Conservation (phyloP, 2,113 vertebrate species). For the Helogale parvula region DNA sequence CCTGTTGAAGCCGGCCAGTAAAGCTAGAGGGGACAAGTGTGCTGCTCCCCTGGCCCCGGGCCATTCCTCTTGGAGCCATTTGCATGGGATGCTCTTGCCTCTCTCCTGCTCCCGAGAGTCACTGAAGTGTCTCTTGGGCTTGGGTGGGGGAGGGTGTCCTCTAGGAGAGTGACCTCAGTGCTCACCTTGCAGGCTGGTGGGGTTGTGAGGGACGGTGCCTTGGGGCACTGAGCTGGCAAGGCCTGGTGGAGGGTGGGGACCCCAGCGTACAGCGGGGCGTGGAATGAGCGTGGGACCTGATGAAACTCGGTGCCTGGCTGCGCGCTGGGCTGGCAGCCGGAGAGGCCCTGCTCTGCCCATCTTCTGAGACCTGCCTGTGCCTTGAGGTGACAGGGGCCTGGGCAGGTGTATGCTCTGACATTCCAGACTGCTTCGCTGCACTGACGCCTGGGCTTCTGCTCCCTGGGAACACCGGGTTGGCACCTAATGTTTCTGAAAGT, state of each 20-base stretch:
- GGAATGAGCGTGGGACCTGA: background rate
- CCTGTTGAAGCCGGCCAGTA: background rate
- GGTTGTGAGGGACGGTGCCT: background rate
- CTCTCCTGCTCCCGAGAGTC: background rate
- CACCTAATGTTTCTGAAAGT: background rate
- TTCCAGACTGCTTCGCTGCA: background rate
- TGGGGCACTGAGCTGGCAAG: too few relatives aligned
- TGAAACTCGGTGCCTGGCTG: background rate
- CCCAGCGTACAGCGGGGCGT: background rate
- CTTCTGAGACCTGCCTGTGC: background rate
- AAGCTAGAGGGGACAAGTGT: background rate
- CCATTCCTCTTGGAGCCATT: background rate
- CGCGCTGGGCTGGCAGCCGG: background rate
- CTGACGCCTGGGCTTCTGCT: background rate
- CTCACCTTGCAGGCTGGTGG: background rate
- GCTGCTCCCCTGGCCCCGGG: background rate
- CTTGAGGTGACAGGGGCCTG: accelerated
- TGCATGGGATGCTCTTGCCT: accelerated
- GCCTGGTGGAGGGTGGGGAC: background rate
- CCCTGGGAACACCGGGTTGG: background rate
- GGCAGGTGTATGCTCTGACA: accelerated
- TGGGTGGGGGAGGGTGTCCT: background rate
- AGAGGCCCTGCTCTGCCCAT: background rate
- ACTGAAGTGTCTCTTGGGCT: background rate
- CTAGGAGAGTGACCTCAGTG: background rate